Conservation (phyloP, 2,888 invertebrate species). For the Himalopsyche kuldschensis region DNA sequence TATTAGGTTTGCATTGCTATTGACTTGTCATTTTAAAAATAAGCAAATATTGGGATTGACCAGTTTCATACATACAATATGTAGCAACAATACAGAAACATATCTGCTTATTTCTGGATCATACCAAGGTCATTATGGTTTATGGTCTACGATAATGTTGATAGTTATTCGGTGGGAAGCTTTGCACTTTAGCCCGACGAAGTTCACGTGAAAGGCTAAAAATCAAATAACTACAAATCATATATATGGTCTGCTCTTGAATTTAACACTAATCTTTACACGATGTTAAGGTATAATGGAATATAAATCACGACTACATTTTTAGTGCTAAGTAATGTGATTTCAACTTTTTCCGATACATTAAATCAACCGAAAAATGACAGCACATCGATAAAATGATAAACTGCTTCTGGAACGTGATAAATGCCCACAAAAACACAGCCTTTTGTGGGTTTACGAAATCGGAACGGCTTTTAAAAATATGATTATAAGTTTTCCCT, state of each 20-base stretch:
- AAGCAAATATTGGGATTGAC: too few relatives aligned
- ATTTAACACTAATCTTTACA: neutral
- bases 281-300: neutral
- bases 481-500: neutral
- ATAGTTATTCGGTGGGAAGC: too few relatives aligned
- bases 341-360: neutral
- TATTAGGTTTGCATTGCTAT: too few relatives aligned
- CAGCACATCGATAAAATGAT: neutral
- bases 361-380: neutral
- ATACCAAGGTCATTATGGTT: too few relatives aligned
- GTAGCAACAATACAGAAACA: too few relatives aligned
- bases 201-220: too few relatives aligned
- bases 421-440: neutral
- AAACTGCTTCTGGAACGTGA: neutral
- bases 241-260: neutral
- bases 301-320: neutral
- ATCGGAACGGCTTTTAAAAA: neutral
- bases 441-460: neutral
- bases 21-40: too few relatives aligned
- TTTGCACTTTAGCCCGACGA: too few relatives aligned
- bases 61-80: too few relatives aligned
- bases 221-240: neutral
- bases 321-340: neutral
- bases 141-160: too few relatives aligned
- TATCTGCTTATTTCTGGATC: too few relatives aligned